Percentiles rank a stretch among this genome's conserved stretches.
Evolutionary conservation across 2,888 invertebrate genomes (phyloP).

Genomic region (Micoletzkya japonica): DNA sequence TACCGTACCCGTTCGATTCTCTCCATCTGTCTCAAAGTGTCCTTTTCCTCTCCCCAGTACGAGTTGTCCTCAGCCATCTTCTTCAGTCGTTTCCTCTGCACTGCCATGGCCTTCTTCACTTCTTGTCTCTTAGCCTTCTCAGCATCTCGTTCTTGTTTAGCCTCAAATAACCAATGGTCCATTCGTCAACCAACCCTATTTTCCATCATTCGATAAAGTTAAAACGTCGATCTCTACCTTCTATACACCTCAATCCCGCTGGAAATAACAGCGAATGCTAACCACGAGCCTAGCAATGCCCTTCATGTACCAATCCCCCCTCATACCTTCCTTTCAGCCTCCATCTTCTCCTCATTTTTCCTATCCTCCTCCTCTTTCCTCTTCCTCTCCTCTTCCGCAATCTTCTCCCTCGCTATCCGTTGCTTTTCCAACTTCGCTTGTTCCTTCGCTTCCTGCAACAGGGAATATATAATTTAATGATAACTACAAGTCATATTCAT

Average conservation of each 20-base stretch:
- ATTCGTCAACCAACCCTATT: too few species aligned
- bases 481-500: neutral
- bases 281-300: too few species aligned
- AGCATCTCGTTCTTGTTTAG: constrained; percentile 60
- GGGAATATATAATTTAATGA: neutral
- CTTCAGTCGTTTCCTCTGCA: constrained; percentile 7
- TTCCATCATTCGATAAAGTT: neutral
- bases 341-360: constrained; percentile 38
- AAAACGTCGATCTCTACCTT: neutral
- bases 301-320: neutral
- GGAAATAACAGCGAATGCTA: too few species aligned
- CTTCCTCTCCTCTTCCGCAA: constrained; percentile 28
- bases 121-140: constrained; percentile 70
- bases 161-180: constrained; percentile 31
- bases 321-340: constrained; percentile 31
- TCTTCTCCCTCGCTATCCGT: constrained; percentile 27
- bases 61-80: constrained; percentile 37
- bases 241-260: too few species aligned
- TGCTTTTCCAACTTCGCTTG: constrained; percentile 41
- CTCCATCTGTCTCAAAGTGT: constrained; percentile 49
- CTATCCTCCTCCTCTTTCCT: constrained; percentile 49
- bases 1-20: constrained; percentile 42
- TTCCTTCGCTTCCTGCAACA: constrained; percentile 40
- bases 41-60: constrained; percentile 51
- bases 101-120: constrained; percentile 74